phyloP scores from a whole-genome alignment of 2,113 vertebrate genomes.

The Myodes glareolus region DNA sequence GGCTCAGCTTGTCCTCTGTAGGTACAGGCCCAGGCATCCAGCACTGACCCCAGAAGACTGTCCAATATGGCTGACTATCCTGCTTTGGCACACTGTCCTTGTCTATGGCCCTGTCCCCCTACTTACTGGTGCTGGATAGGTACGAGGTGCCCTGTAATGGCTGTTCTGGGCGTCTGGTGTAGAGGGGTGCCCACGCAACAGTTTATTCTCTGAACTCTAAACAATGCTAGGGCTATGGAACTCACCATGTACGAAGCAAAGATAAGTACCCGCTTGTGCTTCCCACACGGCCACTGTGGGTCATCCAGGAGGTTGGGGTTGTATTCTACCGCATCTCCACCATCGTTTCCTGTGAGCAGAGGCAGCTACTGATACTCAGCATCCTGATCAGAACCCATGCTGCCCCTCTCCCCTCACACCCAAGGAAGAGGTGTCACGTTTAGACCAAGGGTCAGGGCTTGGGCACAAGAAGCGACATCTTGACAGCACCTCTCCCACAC shows the following conservation, averaged over 20 bases:
- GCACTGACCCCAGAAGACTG: neutral
- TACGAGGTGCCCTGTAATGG: neutral
- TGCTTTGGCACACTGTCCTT: neutral
- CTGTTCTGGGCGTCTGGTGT: neutral
- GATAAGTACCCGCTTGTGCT: slow-evolving; percentile 98
- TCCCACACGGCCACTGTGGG: slow-evolving; percentile 98
- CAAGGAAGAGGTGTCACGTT: neutral
- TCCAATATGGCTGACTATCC: neutral
- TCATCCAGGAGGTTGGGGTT: slow-evolving; percentile 96
- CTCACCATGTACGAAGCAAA: slow-evolving; percentile 96
- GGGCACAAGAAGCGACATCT: neutral
- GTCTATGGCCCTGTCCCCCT: neutral
- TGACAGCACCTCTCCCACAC: accelerated
- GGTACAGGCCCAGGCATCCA: neutral
- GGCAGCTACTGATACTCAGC: neutral
- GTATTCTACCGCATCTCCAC: slow-evolving; percentile 91
- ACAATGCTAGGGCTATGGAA: accelerated
- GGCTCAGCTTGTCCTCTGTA: too few species aligned
- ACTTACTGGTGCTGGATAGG: neutral
- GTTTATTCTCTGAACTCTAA: neutral
- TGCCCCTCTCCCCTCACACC: neutral
- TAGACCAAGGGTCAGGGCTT: neutral
- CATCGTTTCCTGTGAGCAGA: slow-evolving; percentile 85
- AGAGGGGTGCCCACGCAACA: too few species aligned
- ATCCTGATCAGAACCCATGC: neutral